These are phyloP conservation scores for Cotesia congregata DNA, from an alignment of 2,888 invertebrate species.

Conservation along the genomic window DNA sequence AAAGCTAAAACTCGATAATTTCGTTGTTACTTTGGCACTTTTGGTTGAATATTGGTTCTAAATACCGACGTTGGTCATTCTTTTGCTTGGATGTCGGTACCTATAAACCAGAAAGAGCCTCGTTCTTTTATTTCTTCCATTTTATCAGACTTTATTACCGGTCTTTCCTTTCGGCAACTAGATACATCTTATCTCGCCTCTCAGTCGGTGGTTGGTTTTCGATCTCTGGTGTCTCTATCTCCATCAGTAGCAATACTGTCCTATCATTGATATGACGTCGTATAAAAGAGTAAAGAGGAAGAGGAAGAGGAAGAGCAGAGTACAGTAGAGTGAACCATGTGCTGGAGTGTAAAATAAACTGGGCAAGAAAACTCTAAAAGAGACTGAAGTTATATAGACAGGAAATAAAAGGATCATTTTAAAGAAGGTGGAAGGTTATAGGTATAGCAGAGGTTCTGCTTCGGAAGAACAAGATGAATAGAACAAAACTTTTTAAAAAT, in stretches of 20 bases:
- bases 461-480: slow-evolving; percentile 7
- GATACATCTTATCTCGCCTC: not conserved
- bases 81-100: no score
- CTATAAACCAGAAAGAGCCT: no score
- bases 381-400: slow-evolving; percentile 1
- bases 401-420: slow-evolving; percentile 3
- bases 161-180: not conserved
- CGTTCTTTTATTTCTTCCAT: not conserved
- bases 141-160: slow-evolving; percentile 7
- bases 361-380: slow-evolving; percentile 28
- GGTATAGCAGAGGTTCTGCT: not conserved
- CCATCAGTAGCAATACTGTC: slow-evolving; percentile 41
- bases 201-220: not conserved
- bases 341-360: slow-evolving; percentile 57
- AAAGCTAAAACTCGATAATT: no score
- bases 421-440: not conserved
- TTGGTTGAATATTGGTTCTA: no score
- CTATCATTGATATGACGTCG: slow-evolving; percentile 54
- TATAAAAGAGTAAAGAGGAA: no score
- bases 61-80: no score
- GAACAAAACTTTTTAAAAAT: not conserved
- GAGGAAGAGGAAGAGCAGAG: slow-evolving; percentile 46
- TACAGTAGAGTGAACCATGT: slow-evolving; percentile 46
- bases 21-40: no score
- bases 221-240: not conserved